Percentiles rank a stretch among this genome's conserved stretches.
These are phyloP conservation scores for Pammene aurita DNA, from an alignment of 2,888 invertebrate species.

Conservation along the genomic window DNA sequence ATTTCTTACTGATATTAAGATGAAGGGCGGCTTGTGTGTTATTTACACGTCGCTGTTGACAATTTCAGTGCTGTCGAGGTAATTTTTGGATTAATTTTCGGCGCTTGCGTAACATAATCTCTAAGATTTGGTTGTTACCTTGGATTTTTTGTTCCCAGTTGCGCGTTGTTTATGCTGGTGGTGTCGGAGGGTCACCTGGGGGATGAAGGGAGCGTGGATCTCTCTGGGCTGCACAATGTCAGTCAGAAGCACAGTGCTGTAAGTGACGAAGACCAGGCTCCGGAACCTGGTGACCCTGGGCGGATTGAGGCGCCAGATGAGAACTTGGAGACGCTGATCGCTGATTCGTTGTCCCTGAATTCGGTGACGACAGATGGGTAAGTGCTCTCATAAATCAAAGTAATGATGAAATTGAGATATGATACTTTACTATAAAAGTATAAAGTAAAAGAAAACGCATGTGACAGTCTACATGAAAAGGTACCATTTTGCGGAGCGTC, in stretches of 20 bases:
- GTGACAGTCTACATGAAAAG: too few species aligned
- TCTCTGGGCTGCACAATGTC: slow-evolving; percentile 75
- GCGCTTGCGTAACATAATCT: slow-evolving; percentile 35
- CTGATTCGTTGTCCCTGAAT: slow-evolving; percentile 80
- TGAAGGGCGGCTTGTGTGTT: slow-evolving; percentile 84
- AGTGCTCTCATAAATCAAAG: slow-evolving; percentile 58
- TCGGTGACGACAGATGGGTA: slow-evolving; percentile 83
- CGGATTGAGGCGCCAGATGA: slow-evolving; percentile 48
- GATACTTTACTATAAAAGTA: neutral
- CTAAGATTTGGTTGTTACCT: slow-evolving; percentile 12
- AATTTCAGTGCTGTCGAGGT: slow-evolving; percentile 85
- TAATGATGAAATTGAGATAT: slow-evolving; percentile 42
- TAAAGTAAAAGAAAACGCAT: too few species aligned
- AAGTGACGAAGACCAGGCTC: slow-evolving; percentile 47
- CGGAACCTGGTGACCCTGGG: slow-evolving; percentile 20
- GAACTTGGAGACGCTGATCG: slow-evolving; percentile 76
- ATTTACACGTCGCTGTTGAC: slow-evolving; percentile 85
- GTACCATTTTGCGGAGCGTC: too few species aligned
- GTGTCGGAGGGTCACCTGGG: slow-evolving; percentile 82
- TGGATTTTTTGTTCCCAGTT: slow-evolving; percentile 60
- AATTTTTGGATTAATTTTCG: slow-evolving; percentile 48
- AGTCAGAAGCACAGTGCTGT: slow-evolving; percentile 62
- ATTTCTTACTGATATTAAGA: slow-evolving; percentile 80
- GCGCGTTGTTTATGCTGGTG: slow-evolving; percentile 83
- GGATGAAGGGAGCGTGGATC: slow-evolving; percentile 62